These are phyloP conservation scores for Tapirus indicus DNA, from an alignment of 2,797 vertebrate species.

Conservation along the genomic window DNA sequence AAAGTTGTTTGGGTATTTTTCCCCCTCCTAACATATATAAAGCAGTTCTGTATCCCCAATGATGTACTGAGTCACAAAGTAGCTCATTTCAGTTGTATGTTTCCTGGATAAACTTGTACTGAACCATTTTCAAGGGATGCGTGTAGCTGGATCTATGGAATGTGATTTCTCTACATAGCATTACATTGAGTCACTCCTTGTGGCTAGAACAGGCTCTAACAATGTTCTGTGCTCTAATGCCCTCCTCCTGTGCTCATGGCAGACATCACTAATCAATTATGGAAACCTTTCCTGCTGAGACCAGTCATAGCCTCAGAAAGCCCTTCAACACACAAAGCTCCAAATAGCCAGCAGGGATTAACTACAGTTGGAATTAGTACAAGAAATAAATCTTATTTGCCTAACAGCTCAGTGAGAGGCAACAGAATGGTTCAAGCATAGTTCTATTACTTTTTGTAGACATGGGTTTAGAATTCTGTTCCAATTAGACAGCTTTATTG, in stretches of 20 bases:
- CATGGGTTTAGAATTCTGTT: conserved; percentile 46
- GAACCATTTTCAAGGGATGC: not conserved
- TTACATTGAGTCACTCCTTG: not conserved
- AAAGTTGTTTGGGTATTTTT: not conserved
- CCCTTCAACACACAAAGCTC: conserved; percentile 38
- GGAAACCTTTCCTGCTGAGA: conserved; percentile 43
- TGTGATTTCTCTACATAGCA: conserved; percentile 33
- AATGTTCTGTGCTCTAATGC: not conserved
- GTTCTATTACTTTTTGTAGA: conserved; percentile 40
- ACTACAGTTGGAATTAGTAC: conserved; percentile 28
- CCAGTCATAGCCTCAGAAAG: conserved; percentile 40
- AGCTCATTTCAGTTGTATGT: not conserved
- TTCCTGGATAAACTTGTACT: conserved; percentile 17
- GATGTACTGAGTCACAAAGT: not conserved
- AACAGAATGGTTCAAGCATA: not conserved
- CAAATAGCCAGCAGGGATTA: conserved; percentile 47
- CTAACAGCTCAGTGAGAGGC: conserved; percentile 56
- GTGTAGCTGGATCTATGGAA: not conserved
- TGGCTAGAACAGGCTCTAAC: not conserved
- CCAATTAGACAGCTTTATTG: conserved; percentile 11
- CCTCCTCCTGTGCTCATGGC: not conserved
- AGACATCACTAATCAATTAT: conserved; percentile 76
- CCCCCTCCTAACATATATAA: not conserved
- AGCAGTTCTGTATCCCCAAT: conserved; percentile 11
- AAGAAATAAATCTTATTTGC: conserved; percentile 65